Conservation (phyloP, 2,888 invertebrate genomes). For the Cataglyphis cursor region DNA sequence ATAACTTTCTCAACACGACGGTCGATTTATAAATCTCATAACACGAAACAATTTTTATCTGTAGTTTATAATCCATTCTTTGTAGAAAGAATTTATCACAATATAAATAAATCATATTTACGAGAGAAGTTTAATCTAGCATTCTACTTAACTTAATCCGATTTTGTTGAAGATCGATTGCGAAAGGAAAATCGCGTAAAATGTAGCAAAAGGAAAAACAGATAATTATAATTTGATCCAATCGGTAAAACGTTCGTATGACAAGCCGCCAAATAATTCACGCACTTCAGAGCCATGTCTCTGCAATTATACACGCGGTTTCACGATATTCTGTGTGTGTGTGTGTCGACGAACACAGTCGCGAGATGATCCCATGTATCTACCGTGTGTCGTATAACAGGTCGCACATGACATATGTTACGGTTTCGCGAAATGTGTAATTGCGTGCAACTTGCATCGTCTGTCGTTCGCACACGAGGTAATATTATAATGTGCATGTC, state of each 20-base stretch:
- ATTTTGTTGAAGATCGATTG: neutral
- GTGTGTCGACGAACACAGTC: slow-evolving; percentile 44
- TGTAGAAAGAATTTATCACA: neutral
- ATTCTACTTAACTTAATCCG: neutral
- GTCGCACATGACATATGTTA: slow-evolving; percentile 62
- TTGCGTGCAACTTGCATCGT: slow-evolving; percentile 49
- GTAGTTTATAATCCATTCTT: neutral
- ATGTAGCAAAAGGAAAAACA: neutral
- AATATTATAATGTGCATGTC: slow-evolving; percentile 15
- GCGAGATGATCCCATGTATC: slow-evolving; percentile 49
- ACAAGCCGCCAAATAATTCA: slow-evolving; percentile 67
- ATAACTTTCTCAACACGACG: slow-evolving; percentile 3
- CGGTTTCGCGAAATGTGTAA: slow-evolving; percentile 54
- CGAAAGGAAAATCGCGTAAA: neutral
- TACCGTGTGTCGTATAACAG: slow-evolving; percentile 50
- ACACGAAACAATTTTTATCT: neutral
- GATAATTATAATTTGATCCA: slow-evolving; percentile 6
- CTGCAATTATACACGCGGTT: slow-evolving; percentile 64
- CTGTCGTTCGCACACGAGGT: slow-evolving; percentile 51
- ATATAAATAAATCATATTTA: neutral
- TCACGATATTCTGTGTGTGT: slow-evolving; percentile 46
- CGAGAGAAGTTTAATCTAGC: neutral
- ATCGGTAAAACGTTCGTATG: neutral
- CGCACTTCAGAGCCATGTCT: slow-evolving; percentile 57
- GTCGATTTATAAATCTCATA: neutral